Conservation (phyloP, 2,113 vertebrate genomes). For the Ptyas mucosa region DNA sequence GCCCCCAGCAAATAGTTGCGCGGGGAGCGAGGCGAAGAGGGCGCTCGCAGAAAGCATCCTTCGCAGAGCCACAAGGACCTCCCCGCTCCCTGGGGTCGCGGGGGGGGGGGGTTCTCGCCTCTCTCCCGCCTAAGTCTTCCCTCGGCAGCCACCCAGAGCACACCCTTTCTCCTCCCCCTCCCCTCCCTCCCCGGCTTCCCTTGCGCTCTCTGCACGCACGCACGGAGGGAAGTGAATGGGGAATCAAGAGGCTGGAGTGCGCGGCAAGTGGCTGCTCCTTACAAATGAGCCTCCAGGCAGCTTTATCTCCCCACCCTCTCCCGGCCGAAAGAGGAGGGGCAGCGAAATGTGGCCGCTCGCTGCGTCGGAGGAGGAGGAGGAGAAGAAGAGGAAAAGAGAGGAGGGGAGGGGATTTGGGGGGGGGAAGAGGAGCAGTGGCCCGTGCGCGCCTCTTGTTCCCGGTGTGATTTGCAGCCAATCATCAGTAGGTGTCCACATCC, state of each 20-base stretch:
- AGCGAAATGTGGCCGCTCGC: constrained; percentile 1
- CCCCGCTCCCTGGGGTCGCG: not conserved
- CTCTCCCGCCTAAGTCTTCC: not conserved
- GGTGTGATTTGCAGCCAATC: constrained; percentile 90
- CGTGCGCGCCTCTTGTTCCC: constrained; percentile 78
- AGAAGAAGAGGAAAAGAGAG: not conserved
- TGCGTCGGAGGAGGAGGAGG: not conserved
- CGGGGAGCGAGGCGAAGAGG: not conserved
- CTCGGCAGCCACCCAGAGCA: not conserved
- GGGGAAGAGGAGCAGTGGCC: constrained; percentile 46
- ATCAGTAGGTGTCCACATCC: constrained; percentile 87
- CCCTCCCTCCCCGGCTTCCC: not conserved
- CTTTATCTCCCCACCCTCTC: not conserved
- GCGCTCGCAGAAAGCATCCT: constrained; percentile 30
- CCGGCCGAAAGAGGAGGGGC: not conserved
- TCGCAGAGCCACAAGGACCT: constrained; percentile 36
- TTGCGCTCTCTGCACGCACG: constrained; percentile 13
- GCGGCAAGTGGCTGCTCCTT: constrained; percentile 19
- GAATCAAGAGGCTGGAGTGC: constrained; percentile 29
- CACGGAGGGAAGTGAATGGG: constrained; percentile 20
- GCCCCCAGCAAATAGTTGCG: constrained; percentile 5
- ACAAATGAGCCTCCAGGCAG: constrained; percentile 28
- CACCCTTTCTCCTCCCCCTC: not conserved
- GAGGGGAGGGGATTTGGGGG: constrained; percentile 46
- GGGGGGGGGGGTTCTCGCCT: not conserved